Conservation (phyloP, 2,888 invertebrate species). For the Acleris sparsana region DNA sequence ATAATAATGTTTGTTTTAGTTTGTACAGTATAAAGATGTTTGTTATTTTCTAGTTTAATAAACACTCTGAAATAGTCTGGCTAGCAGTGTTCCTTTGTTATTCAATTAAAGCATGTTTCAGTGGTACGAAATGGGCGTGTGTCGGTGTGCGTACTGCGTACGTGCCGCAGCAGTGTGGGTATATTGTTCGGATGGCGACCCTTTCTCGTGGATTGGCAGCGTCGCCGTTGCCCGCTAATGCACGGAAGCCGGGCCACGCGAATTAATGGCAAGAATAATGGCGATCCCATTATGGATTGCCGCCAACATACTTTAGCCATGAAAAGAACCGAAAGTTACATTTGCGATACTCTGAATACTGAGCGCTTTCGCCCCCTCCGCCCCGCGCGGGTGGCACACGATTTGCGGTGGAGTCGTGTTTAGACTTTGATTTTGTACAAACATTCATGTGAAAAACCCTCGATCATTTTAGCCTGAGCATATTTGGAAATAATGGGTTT, state of each 20-base stretch:
- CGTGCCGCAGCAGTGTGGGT: constrained; percentile 46
- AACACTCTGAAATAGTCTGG: background rate
- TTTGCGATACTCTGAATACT: constrained; percentile 84
- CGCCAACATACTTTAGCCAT: constrained; percentile 84
- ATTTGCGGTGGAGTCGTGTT: constrained; percentile 42
- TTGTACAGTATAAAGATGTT: constrained; percentile 3
- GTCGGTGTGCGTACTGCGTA: constrained; percentile 36
- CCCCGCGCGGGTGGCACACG: constrained; percentile 56
- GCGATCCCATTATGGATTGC: constrained; percentile 84
- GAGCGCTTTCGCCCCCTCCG: constrained; percentile 70
- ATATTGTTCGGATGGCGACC: constrained; percentile 59
- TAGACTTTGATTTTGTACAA: constrained; percentile 26
- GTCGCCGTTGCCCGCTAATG: constrained; percentile 77
- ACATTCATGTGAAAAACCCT: constrained; percentile 24
- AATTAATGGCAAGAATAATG: constrained; percentile 84
- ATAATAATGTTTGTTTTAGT: constrained; percentile 21
- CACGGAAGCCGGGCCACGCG: constrained; percentile 81
- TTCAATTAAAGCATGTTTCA: constrained; percentile 23
- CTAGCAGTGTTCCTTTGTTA: constrained; percentile 17
- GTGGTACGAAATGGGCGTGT: background rate
- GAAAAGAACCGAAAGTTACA: constrained; percentile 84
- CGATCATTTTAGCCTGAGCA: constrained; percentile 13
- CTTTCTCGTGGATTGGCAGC: constrained; percentile 74
- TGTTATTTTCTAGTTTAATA: background rate
- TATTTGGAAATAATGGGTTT: constrained; percentile 17